phyloP scores from a whole-genome alignment of 2,888 invertebrate genomes.

The Poecilobothrus nobilitatus region DNA sequence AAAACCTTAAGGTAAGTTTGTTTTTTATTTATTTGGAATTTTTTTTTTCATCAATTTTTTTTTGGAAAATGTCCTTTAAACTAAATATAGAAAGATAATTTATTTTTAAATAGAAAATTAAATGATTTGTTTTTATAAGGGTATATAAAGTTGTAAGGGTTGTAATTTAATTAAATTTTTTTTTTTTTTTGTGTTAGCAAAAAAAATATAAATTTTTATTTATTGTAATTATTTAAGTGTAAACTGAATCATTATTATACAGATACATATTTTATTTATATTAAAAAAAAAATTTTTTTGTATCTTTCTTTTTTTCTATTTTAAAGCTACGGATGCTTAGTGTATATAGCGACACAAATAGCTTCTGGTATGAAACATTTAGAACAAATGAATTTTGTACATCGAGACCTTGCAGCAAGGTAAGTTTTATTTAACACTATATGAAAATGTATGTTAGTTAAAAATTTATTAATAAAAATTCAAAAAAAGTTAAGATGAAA shows the following conservation, averaged over 20 bases:
- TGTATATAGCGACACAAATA: slow-evolving; percentile 80
- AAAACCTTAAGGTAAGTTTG: slow-evolving; percentile 59
- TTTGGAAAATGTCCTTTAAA: neutral
- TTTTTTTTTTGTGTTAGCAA: too few relatives aligned
- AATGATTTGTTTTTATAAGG: neutral
- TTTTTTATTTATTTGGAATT: neutral
- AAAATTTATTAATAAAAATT: too few relatives aligned
- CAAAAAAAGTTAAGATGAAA: too few relatives aligned
- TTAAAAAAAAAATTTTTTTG: too few relatives aligned
- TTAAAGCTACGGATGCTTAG: slow-evolving; percentile 68
- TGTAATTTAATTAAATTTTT: too few relatives aligned
- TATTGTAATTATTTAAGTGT: too few relatives aligned
- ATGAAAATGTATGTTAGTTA: neutral
- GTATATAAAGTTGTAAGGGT: neutral
- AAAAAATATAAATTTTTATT: too few relatives aligned
- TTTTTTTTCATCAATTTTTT: neutral
- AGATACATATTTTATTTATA: too few relatives aligned
- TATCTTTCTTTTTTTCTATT: neutral
- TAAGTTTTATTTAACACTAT: slow-evolving; percentile 38
- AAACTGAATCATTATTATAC: too few relatives aligned
- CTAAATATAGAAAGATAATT: too few relatives aligned
- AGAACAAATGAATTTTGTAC: slow-evolving; percentile 75
- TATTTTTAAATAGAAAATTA: neutral
- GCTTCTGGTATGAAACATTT: slow-evolving; percentile 86
- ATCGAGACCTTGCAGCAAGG: slow-evolving; percentile 78